phyloP scores from a whole-genome alignment of 2,888 invertebrate species.

The Acheta domesticus region DNA sequence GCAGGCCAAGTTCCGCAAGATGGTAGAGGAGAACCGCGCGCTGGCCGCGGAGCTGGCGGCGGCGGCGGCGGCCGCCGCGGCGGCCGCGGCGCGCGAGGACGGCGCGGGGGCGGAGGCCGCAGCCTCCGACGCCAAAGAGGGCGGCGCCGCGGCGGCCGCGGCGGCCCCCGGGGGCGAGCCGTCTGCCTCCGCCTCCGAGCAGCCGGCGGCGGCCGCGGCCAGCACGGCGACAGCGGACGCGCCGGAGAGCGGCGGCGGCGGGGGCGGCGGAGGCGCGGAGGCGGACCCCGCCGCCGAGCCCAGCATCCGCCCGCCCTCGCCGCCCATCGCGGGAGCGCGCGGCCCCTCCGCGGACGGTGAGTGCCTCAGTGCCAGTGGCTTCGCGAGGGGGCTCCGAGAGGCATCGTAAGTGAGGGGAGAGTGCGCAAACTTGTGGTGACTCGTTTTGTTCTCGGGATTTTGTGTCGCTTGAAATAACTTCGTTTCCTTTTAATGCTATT shows the following conservation, averaged over 20 bases:
- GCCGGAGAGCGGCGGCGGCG: conserved; percentile 27
- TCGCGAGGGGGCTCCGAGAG: too few relatives aligned
- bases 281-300: conserved; percentile 28
- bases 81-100: conserved; percentile 54
- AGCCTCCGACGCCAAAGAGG: conserved; percentile 42
- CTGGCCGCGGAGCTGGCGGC: conserved; percentile 55
- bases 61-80: conserved; percentile 62
- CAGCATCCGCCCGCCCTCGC: conserved; percentile 39
- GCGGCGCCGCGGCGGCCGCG: conserved; percentile 41
- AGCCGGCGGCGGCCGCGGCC: conserved; percentile 47
- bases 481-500: too few relatives aligned
- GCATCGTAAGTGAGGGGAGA: too few relatives aligned
- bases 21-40: conserved; percentile 78
- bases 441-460: too few relatives aligned
- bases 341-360: conserved; percentile 40
- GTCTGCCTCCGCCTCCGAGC: conserved; percentile 48
- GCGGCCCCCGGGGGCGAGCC: conserved; percentile 38
- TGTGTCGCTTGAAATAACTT: too few relatives aligned
- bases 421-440: too few relatives aligned
- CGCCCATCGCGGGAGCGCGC: conserved; percentile 41
- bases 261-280: conserved; percentile 24
- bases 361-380: background rate
- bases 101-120: conserved; percentile 53
- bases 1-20: conserved; percentile 79
- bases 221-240: conserved; percentile 29